These are phyloP conservation scores for Noctuana brunneofusca DNA, from an alignment of 2,888 invertebrate genomes.

Conservation along the genomic window DNA sequence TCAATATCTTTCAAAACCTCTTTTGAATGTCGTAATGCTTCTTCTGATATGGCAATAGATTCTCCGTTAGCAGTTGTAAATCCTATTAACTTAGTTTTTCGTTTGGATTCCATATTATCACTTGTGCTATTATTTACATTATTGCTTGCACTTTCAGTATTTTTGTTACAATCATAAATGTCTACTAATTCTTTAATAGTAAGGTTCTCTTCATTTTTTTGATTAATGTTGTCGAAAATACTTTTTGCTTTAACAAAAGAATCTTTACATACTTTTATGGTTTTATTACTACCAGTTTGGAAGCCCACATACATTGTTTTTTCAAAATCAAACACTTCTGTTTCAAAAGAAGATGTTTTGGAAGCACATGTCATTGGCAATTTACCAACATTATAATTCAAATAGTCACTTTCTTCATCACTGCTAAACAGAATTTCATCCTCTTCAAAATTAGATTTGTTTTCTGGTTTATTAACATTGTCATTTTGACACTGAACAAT, in stretches of 20 bases:
- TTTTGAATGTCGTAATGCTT: slow-evolving; percentile 11
- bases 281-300: slow-evolving; percentile 71
- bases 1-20: slow-evolving; percentile 9
- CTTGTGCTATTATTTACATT: not conserved
- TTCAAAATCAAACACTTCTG: slow-evolving; percentile 51
- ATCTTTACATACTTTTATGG: slow-evolving; percentile 60
- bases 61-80: slow-evolving; percentile 17
- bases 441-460: not conserved
- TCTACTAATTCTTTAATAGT: slow-evolving; percentile 54
- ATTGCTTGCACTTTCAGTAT: not conserved
- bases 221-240: slow-evolving; percentile 50
- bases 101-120: not conserved
- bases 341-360: slow-evolving; percentile 58
- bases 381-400: slow-evolving; percentile 49
- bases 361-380: slow-evolving; percentile 66
- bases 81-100: not conserved
- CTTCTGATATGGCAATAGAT: slow-evolving; percentile 12
- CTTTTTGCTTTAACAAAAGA: slow-evolving; percentile 63
- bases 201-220: slow-evolving; percentile 40
- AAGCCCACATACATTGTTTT: slow-evolving; percentile 71
- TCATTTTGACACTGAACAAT: not conserved
- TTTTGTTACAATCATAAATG: slow-evolving; percentile 41
- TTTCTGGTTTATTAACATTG: not conserved
- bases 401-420: slow-evolving; percentile 63
- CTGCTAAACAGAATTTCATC: slow-evolving; percentile 72